Evolutionary conservation across 1,140 invertebrate species (phyloP), one percentile per base, ranked within the genome.

Genomic region (Lucilia cuprina): DNA sequence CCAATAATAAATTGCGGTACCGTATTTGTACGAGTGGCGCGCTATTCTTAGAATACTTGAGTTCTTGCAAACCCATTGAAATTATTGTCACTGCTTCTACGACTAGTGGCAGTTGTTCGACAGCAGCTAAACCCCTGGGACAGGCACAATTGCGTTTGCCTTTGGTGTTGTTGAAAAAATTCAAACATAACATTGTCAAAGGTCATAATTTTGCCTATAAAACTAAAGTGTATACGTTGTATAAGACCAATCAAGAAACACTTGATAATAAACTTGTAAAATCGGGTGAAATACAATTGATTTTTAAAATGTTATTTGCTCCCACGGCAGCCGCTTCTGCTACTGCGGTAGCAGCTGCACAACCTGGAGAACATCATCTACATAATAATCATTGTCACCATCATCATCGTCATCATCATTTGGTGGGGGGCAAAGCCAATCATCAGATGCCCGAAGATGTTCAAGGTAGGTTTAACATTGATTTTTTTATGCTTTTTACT

Each of bases 151-250:
- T 86, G 82, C 85, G 84, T 70, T 78, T 86, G 84, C 85, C 86
- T n/a, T 84, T 77, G 83, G 75, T 85, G 41, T 84, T 87, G 82
- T 49, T 85, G 82, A 85, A 85, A 82, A 88, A 87, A 85, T 86
- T 87, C 86, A 86, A 86, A 84, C 84, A 84, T 82, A 86, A 89
- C 84, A 78, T 88, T 87, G 87, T 85, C 78, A 88, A 84, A 87
- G 87, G 85, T 88, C 88, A 86, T 87, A 85, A 87, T 88, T 89
- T 89, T 86, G 85, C 86, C 85, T 86, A 89, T 87, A 89, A 87
- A 88, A 88, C 87, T 86, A 86, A 90, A 89, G 88, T 90, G 86
- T 90, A 90, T 90, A 88, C 89, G 85, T 87, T 90, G 87, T 88
- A 90, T 87, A 21, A 19, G 85, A 87, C 88, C 86, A 47, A 74